Base-by-base conservation (phyloP, 1,140 invertebrate species). In the Drosophila ficusphila region DNA sequence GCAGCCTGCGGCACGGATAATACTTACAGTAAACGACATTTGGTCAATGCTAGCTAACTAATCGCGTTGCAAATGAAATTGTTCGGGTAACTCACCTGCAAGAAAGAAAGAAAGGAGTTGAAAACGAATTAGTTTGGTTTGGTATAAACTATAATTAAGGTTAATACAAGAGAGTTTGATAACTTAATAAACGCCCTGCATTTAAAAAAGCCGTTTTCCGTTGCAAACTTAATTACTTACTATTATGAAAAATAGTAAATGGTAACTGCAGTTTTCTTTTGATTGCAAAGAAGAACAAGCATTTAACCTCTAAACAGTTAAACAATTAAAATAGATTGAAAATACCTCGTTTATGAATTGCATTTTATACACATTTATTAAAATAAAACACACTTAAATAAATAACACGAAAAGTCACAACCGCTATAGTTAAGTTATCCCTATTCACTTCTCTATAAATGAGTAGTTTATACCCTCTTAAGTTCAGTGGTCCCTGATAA, bases 1-100 rank as follows among this genome's bases (percentile, higher is more conserved):
- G 29, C 64, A 29, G 31, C 62, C 47, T 44, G 62, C 62, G 47
- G 61, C 62, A 23, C 18, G 47, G 62, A 31, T 61, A 62, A 73
- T 86, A 86, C 82, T 86, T 86, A 86, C 81, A 86, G 77, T 86
- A 77, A 29, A 47, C 42, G 56, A 67, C 76, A 69, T 67, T 52
- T 42, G 46, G 64, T 47, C 60, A 64, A 39, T 11, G 38, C 14
- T 25, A 62, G 54, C 57, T 47, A 29, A 47, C 12, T 61, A 18
- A 46, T 61, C 11, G 56, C 5, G 27, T n/a, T 34, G 19, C 19
- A 42, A 57, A 44, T 21, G 19, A 53, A 44, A 49, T 38, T 49
- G 12, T 9, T 25, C 0, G 18, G n/a, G 3, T 5, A 61, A 86
- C 82, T 86, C 77, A 88, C 81, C 81, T 86, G 77, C 33, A 86